These are phyloP conservation scores for Daphoenositta chrysoptera DNA, from an alignment of 2,113 vertebrate species.

Conservation along the genomic window DNA sequence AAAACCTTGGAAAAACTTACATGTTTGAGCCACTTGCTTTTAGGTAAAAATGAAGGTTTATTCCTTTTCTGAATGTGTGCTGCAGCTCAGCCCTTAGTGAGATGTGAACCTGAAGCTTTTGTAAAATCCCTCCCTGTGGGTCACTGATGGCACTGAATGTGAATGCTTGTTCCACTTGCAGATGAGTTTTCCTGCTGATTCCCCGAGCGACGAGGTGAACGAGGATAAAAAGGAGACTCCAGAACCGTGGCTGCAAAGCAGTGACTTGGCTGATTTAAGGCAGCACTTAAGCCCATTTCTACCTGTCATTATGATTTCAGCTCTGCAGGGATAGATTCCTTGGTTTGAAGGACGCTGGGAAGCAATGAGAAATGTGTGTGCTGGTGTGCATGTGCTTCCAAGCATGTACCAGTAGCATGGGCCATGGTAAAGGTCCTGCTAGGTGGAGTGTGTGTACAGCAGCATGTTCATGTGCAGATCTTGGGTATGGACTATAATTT, in stretches of 20 bases:
- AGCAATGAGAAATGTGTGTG: rapidly evolving
- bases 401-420: rapidly evolving
- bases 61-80: background rate
- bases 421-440: background rate
- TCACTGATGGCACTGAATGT: background rate
- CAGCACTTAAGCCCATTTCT: background rate
- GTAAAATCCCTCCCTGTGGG: background rate
- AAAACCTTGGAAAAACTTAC: background rate
- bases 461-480: background rate
- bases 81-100: background rate
- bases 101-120: background rate
- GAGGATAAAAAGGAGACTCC: background rate
- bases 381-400: rapidly evolving
- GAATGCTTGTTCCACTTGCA: background rate
- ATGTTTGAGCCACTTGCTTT: background rate
- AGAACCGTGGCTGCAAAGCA: background rate
- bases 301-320: background rate
- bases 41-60: background rate
- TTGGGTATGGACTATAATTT: background rate
- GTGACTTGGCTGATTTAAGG: background rate
- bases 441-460: background rate
- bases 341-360: background rate
- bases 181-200: background rate
- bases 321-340: background rate
- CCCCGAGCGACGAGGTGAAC: rapidly evolving